phyloP scores from a whole-genome alignment of 2,888 invertebrate species.

The Plagodis dolabraria region DNA sequence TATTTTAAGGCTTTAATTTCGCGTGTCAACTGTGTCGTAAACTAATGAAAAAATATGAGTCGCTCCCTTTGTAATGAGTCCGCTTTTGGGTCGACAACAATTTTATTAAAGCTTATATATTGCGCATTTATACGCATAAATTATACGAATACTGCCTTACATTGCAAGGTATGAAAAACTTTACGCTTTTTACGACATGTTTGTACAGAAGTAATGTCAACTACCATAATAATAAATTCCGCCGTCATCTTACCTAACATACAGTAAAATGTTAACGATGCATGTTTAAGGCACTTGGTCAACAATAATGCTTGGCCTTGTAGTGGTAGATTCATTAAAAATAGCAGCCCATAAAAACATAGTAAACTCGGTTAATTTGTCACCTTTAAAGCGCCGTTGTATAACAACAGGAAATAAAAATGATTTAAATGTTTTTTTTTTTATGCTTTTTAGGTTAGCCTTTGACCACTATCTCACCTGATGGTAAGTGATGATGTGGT shows the following conservation, averaged over 20 bases:
- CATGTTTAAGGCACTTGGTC: slow-evolving; percentile 10
- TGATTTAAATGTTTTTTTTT: too few relatives aligned
- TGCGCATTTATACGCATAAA: slow-evolving; percentile 30
- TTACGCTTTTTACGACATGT: not conserved
- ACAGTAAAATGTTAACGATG: slow-evolving; percentile 9
- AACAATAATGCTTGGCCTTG: slow-evolving; percentile 35
- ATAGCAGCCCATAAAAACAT: slow-evolving; percentile 46
- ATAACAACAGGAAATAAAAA: slow-evolving; percentile 37
- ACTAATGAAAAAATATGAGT: slow-evolving; percentile 54
- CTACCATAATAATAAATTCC: not conserved
- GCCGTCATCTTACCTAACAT: slow-evolving; percentile 4
- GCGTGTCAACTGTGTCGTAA: slow-evolving; percentile 38
- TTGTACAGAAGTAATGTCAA: not conserved
- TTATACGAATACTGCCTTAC: not conserved
- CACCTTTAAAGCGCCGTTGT: slow-evolving; percentile 46
- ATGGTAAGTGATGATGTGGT: too few relatives aligned
- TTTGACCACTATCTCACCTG: too few relatives aligned
- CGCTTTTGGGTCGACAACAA: slow-evolving; percentile 33
- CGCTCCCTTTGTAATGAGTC: slow-evolving; percentile 29
- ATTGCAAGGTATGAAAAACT: too few relatives aligned
- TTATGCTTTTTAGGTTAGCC: too few relatives aligned
- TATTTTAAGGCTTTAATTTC: slow-evolving; percentile 40
- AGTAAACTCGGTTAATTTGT: slow-evolving; percentile 52
- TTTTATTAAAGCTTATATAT: slow-evolving; percentile 49
- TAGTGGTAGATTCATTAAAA: slow-evolving; percentile 36